Percentiles rank a stretch among this genome's conserved stretches.
phyloP scores from a whole-genome alignment of 2,888 invertebrate genomes.

The Pheosia tremula region DNA sequence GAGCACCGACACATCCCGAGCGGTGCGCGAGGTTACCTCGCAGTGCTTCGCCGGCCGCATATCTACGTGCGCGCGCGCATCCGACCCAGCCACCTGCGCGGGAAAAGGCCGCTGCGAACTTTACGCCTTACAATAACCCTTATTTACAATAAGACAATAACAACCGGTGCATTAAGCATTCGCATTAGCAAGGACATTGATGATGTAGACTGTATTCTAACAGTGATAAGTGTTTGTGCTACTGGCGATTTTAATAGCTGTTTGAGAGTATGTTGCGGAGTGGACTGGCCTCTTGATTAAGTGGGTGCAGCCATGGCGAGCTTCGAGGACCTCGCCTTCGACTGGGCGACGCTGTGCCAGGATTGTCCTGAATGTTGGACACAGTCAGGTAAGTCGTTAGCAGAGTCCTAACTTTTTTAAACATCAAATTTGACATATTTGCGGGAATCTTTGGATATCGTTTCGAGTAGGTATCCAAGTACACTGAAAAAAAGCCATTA shows the following conservation, averaged over 20 bases:
- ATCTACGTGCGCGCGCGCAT: constrained; percentile 67
- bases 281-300: constrained; percentile 53
- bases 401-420: constrained; percentile 28
- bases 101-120: constrained; percentile 52
- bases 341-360: constrained; percentile 87
- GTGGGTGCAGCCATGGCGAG: constrained; percentile 83
- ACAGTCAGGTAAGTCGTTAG: constrained; percentile 79
- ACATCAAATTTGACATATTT: not conserved
- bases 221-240: constrained; percentile 67
- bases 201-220: constrained; percentile 36
- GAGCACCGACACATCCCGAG: constrained; percentile 69
- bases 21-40: constrained; percentile 61
- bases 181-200: constrained; percentile 19
- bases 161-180: constrained; percentile 26
- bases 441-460: too few relatives aligned
- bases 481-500: constrained; percentile 7
- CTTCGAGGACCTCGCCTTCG: constrained; percentile 86
- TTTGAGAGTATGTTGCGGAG: constrained; percentile 57
- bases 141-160: constrained; percentile 43
- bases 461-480: too few relatives aligned
- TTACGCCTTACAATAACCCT: constrained; percentile 43
- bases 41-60: constrained; percentile 77
- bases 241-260: constrained; percentile 39
- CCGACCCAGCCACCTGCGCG: constrained; percentile 40
- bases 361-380: constrained; percentile 87